phyloP scores from a whole-genome alignment of 2,113 vertebrate genomes.

The Naja naja region DNA sequence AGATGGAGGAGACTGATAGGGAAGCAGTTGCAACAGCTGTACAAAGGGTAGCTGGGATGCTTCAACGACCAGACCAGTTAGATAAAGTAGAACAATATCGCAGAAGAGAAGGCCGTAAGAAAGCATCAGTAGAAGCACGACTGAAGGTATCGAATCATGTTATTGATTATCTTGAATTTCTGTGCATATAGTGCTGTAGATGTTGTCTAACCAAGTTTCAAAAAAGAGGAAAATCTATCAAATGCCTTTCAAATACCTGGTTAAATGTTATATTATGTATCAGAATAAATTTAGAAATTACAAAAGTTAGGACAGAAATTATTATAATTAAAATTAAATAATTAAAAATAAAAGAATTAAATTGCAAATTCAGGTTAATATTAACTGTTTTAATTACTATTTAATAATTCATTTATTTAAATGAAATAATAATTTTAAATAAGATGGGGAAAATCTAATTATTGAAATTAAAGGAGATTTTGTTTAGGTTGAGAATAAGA shows the following conservation, averaged over 20 bases:
- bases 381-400: neutral
- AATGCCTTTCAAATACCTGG: too few relatives aligned
- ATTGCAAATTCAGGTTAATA: neutral
- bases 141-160: conserved; percentile 77
- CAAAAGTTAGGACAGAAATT: neutral
- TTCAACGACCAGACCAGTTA: conserved; percentile 94
- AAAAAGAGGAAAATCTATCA: neutral
- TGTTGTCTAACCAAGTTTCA: neutral
- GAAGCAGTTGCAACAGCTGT: conserved; percentile 94
- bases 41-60: conserved; percentile 95
- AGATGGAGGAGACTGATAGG: conserved; percentile 92
- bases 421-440: neutral
- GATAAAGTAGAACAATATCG: conserved; percentile 98
- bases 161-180: fast-evolving
- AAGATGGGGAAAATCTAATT: neutral
- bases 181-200: neutral
- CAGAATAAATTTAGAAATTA: neutral
- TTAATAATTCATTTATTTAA: neutral
- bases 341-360: neutral
- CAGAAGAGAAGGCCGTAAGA: conserved; percentile 92
- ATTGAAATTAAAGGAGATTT: neutral
- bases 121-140: conserved; percentile 94
- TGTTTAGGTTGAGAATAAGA: neutral
- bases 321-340: neutral
- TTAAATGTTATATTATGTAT: neutral